Base-by-base conservation (phyloP, 2,888 invertebrate species). In the Diarsia dahlii region DNA sequence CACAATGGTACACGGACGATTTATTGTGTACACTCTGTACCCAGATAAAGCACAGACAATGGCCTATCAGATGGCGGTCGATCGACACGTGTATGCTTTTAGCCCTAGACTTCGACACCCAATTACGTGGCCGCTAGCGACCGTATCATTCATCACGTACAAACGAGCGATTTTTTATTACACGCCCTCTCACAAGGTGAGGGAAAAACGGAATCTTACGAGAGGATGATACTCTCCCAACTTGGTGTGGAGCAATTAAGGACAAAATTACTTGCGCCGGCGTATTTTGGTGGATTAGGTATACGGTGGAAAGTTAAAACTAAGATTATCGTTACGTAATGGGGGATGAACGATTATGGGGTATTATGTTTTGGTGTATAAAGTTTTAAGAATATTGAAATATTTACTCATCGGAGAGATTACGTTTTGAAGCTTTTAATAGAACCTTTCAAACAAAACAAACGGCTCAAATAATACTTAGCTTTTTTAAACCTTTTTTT, bases 1-100 rank as follows among this genome's bases (percentile, higher is more conserved):
- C 90, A 92, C 93, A 92, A 93, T 92, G 91, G 91, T 94, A 95
- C 95, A 95, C 86, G 92, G 89, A 95, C 92, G 93, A 96, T 96
- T 95, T 96, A 96, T 96, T 93, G 95, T 92, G 91, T 94, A 94
- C 94, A 95, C 89, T 91, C 87, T 89, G 89, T 89, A 89, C 89
- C 86, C 90, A 91, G 95, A 95, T 95, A 95, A 94, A 92, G 92
- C 91, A 90, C 92, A 95, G 95, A 96, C 96, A 96, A 96, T 95
- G 92, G 94, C 88, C 92, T 93, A 94, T 94, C 94, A 91, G 94
- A 94, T 94, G 91, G 91, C 92, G 91, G 90, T 86, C 81, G 90
- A 91, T 92, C 93, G 89, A 95, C 96, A 96, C 91, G 96, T 95
- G 95, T 96, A 95, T 95, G 96, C 96, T 96, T 95, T 96, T 95